Base-by-base conservation (phyloP, 2,113 vertebrate genomes). In the Cryptotis parvus region DNA sequence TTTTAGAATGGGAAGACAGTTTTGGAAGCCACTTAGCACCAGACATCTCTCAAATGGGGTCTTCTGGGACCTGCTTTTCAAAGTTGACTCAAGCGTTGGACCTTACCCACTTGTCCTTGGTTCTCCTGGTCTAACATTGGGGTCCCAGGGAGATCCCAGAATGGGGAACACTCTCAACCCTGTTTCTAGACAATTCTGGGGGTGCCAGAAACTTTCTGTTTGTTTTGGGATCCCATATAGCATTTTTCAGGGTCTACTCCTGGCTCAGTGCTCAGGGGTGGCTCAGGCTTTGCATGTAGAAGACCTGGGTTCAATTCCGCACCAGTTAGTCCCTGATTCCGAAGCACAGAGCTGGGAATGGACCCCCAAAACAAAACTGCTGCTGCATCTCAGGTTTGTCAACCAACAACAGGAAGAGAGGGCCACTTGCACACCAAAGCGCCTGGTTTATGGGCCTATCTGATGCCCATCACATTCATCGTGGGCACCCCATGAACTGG, bases 381-480 rank as follows among this genome's bases (percentile, higher is more conserved):
- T 16, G 0, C 49, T 52, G 1, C 5, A 33, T 49, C 9, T 1
- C 37, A 12, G 43, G n/a, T 31, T 80, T 37, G 31, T 37, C 37
- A 15, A 22, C 22, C 8, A 11, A 20, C 3, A 8, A 3, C 8
- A 37, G 26, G 10, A 24, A 49, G 20, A 8, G 52, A 82, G 20
- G 37, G 7, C 7, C 6, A 0, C 1, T 4, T 6, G 58, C 35
- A 37, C 16, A 7, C 49, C 52, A 81, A 7, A 16, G 4, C 15
- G 1, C 9, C 31, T 35, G 2, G 0, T 8, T 31, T 9, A 16
- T 9, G 0, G 3, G 9, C 2, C 14, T 9, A 20, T 69, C 43
- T 2, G 1, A n/a, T n/a, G n/a, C 45, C 27, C 2, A 0, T 18
- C 9, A 6, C 0, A 0, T n/a, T 55, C 76, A 35, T 68, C 41